These are phyloP conservation scores for Latheticus oryzae DNA, from an alignment of 2,888 invertebrate genomes.

Conservation along the genomic window DNA sequence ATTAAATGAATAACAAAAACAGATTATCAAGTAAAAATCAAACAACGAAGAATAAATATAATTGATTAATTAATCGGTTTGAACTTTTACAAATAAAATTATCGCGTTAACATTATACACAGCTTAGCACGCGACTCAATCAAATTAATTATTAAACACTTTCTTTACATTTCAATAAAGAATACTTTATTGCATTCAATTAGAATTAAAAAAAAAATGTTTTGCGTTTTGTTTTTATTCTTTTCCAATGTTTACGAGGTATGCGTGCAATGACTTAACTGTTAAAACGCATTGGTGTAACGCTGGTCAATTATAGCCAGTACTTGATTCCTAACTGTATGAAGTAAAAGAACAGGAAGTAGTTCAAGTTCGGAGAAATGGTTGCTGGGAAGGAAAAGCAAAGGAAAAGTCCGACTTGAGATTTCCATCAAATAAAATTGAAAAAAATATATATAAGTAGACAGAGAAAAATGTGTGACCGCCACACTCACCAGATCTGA, in stretches of 20 bases:
- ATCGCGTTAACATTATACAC: background rate
- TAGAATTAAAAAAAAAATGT: conserved; percentile 2
- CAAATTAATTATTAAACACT: conserved; percentile 4
- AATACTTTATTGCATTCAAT: conserved; percentile 1
- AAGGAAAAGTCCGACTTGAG: too few relatives aligned
- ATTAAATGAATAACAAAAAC: background rate
- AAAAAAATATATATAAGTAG: too few relatives aligned
- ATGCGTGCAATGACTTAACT: conserved; percentile 30
- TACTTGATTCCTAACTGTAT: conserved; percentile 31
- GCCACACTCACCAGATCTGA: too few relatives aligned
- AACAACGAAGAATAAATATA: background rate
- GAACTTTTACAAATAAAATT: background rate
- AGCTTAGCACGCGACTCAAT: conserved; percentile 8
- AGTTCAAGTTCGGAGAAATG: conserved; percentile 3
- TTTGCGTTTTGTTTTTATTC: conserved; percentile 5
- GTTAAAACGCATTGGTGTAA: conserved; percentile 21
- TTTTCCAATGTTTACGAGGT: background rate
- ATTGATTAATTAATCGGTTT: conserved; percentile 11
- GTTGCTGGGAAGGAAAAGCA: too few relatives aligned
- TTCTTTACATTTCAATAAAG: conserved; percentile 12
- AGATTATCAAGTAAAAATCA: background rate
- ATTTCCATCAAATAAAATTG: too few relatives aligned
- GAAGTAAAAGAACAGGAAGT: conserved; percentile 15
- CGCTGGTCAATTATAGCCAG: conserved; percentile 20
- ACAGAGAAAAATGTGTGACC: too few relatives aligned